Base-by-base conservation (phyloP, 2,113 vertebrate species). In the Origma solitaria region DNA sequence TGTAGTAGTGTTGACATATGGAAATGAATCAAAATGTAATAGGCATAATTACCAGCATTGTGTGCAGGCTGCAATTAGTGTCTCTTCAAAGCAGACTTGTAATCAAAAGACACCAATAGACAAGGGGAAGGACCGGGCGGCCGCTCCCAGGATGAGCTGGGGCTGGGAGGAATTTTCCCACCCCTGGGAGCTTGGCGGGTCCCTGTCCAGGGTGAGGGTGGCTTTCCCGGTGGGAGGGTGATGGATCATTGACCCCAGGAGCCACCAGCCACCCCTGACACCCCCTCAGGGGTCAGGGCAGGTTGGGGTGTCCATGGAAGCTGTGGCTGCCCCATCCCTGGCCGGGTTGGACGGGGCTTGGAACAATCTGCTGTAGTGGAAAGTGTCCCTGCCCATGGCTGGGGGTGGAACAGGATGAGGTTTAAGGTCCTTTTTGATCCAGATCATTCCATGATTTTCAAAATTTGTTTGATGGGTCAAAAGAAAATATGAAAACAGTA, bases 11-110 rank as follows among this genome's bases (percentile, higher is more conserved):
- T 98, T 98, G 98, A 98, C 98, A 97, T 98, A 98, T 98, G 98
- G 97, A 98, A 98, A 98, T 98, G 98, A 98, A 98, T 98, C 98
- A 98, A 97, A 98, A 98, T 98, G 98, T 98, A 98, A 98, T 98
- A 98, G 97, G 97, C 98, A 97, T 98, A 98, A 98, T 98, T 98
- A 98, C 98, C 92, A 97, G 98, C 97, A 98, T 97, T 98, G 97
- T 98, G 97, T 97, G 98, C 97, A 98, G 97, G 97, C 96, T 98
- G 97, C 98, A 98, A 98, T 98, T 98, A 98, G 97, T 98, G 98
- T 98, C 98, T 98, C 97, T 98, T 97, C 98, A 97, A 98, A 97
- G 97, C 97, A 92, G 97, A 76, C 96, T 98, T 92, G 97, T 98
- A 98, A 98, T 98, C 98, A 98, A 97, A 98, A 98, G 98, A 98